Base-by-base conservation (phyloP, 2,797 vertebrate genomes). In the Odontamblyopus lacepedii region DNA sequence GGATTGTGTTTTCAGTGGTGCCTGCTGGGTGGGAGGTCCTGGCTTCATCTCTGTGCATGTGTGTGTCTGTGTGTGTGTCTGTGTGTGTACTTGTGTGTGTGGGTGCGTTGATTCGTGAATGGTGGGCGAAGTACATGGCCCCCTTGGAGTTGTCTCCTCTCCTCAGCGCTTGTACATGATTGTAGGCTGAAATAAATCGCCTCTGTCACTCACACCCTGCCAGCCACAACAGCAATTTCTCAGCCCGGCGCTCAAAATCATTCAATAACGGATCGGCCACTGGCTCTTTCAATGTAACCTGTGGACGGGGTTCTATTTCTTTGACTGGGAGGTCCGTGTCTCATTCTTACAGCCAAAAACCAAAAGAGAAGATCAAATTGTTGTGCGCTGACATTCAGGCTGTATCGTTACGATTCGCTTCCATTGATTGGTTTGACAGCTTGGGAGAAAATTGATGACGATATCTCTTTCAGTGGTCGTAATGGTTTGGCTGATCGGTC, bases 181-280 rank as follows among this genome's bases (percentile, higher is more conserved):
- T 78, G 74, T 71, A 78, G 69, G 68, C 74, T 76, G 78, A 88
- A 88, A 91, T 91, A 89, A 90, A 91, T 91, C 83, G 87, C 68
- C 70, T 74, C 80, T 86, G 88, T 87, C 89, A 87, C 76, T 87
- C 76, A 89, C 83, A 78, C 67, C 44, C 70, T 68, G 73, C 77
- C 71, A 67, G 73, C 78, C 78, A 78, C 79, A 82, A 75, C 77
- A 80, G 74, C 81, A 86, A 83, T 91, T 87, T 89, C 71, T 88
- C 86, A 87, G 80, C 72, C 60, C 78, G 84, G 68, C 67, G 32
- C 76, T 87, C 85, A 89, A 79, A 87, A 88, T 90, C 81, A 81
- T 85, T 84, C 79, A 72, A 77, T 81, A 82, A 88, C 84, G 66
- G 83, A 84, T 87, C 57, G 70, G 82, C 74, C 71, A 67, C 79